phyloP scores from a whole-genome alignment of 2,888 invertebrate species.

The Leptopilina myrica region DNA sequence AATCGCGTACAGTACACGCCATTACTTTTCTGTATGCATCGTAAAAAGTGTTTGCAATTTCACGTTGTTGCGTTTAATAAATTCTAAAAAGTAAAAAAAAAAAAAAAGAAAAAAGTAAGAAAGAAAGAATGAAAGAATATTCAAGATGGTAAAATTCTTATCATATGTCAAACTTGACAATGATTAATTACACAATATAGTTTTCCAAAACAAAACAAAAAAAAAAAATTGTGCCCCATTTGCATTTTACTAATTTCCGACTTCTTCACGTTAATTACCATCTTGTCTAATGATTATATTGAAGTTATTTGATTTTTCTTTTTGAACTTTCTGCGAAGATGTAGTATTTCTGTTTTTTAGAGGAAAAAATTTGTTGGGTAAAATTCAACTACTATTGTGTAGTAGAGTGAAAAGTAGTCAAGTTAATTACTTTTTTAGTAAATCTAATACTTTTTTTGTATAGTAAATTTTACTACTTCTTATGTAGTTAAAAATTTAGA shows the following conservation, averaged over 20 bases:
- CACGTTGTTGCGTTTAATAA: slow-evolving; percentile 19
- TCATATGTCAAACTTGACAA: slow-evolving; percentile 5
- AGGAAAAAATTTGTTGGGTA: too few species aligned
- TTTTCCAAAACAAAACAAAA: not conserved
- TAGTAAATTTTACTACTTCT: too few species aligned
- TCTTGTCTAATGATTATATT: too few species aligned
- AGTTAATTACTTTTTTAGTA: too few species aligned
- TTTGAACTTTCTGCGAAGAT: too few species aligned
- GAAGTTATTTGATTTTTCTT: too few species aligned
- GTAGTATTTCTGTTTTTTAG: too few species aligned
- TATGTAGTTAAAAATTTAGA: too few species aligned
- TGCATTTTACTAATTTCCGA: slow-evolving; percentile 6
- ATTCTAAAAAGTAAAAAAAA: not conserved
- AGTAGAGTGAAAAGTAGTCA: too few species aligned
- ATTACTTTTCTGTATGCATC: slow-evolving; percentile 36
- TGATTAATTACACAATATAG: not conserved
- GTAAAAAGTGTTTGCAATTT: slow-evolving; percentile 22
- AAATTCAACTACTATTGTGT: too few species aligned
- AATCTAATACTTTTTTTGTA: too few species aligned
- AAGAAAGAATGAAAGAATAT: not conserved
- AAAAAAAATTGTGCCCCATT: not conserved
- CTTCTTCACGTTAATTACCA: not conserved
- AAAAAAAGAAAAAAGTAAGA: too few species aligned
- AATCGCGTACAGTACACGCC: slow-evolving; percentile 8
- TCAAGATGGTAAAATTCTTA: not conserved